phyloP scores from a whole-genome alignment of 1,140 invertebrate species.

The Diuraphis noxia region DNA sequence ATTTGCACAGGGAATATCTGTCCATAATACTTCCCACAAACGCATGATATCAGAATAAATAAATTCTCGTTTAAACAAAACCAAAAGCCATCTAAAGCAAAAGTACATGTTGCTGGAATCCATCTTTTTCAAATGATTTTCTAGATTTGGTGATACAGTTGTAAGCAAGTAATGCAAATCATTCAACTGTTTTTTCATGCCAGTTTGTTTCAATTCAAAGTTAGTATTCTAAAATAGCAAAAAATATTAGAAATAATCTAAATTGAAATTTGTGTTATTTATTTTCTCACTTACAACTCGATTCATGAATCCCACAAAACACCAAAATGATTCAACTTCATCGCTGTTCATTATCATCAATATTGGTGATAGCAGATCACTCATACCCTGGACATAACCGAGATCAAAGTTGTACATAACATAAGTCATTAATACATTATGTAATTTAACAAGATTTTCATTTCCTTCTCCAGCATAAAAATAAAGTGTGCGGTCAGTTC shows the following conservation, averaged over 20 bases:
- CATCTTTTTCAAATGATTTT: slow-evolving; percentile 83
- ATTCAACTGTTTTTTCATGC: slow-evolving; percentile 90
- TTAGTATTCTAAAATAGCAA: slow-evolving; percentile 74
- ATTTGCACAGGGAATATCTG: slow-evolving; percentile 86
- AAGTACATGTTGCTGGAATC: slow-evolving; percentile 99
- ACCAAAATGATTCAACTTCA: slow-evolving; percentile 98
- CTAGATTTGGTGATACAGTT: slow-evolving; percentile 81
- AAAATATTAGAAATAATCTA: neutral
- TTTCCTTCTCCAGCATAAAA: slow-evolving; percentile 93
- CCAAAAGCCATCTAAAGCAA: slow-evolving; percentile 91
- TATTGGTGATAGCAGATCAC: slow-evolving; percentile 92
- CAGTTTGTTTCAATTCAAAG: slow-evolving; percentile 96
- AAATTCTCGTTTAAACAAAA: slow-evolving; percentile 83
- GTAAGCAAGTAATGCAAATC: slow-evolving; percentile 81
- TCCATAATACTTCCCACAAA: slow-evolving; percentile 73
- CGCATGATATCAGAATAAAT: slow-evolving; percentile 73
- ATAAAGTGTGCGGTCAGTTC: slow-evolving; percentile 89
- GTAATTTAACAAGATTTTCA: slow-evolving; percentile 79
- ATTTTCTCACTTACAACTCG: slow-evolving; percentile 71
- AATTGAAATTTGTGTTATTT: neutral
- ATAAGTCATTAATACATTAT: slow-evolving; percentile 97
- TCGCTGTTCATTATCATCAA: slow-evolving; percentile 81
- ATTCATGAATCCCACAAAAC: slow-evolving; percentile 98
- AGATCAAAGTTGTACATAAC: slow-evolving; percentile 99
- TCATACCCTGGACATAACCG: slow-evolving; percentile 96